Conservation (phyloP, 2,113 vertebrate species). For the Takifugu flavidus region DNA sequence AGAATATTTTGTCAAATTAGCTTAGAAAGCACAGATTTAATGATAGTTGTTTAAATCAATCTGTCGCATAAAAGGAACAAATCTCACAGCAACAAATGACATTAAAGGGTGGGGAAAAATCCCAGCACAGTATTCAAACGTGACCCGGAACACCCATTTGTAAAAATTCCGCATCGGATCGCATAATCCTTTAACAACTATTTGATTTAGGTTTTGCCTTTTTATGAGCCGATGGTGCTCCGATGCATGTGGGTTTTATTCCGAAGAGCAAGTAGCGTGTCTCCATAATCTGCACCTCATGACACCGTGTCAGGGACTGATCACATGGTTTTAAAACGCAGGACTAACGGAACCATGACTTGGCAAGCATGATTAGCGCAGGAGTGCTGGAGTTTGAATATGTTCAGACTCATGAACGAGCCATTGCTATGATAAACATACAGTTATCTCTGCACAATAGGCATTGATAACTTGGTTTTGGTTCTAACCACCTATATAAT, state of each 20-base stretch:
- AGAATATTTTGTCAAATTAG: neutral
- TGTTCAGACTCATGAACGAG: no score
- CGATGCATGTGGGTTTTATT: neutral
- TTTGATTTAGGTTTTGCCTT: no score
- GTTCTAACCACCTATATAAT: no score
- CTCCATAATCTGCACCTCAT: conserved; percentile 69
- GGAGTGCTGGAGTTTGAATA: neutral
- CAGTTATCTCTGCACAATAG: neutral
- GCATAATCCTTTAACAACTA: neutral
- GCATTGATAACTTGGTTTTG: no score
- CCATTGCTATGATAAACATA: neutral
- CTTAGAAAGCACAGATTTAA: conserved; percentile 6
- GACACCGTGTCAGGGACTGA: conserved; percentile 69
- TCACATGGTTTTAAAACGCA: conserved; percentile 70
- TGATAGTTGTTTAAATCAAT: conserved; percentile 14
- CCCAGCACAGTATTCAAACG: neutral
- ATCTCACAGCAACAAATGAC: neutral
- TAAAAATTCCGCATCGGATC: no score
- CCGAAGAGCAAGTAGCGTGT: conserved; percentile 10
- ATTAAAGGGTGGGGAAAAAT: neutral
- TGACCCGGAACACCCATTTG: neutral
- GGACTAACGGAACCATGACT: conserved; percentile 68
- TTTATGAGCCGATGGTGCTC: neutral
- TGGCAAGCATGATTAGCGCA: conserved; percentile 57
- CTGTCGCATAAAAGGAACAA: neutral